Evolutionary conservation across 2,113 vertebrate species (phyloP).

Genomic region (Sinocyclocheilus anophthalmus): DNA sequence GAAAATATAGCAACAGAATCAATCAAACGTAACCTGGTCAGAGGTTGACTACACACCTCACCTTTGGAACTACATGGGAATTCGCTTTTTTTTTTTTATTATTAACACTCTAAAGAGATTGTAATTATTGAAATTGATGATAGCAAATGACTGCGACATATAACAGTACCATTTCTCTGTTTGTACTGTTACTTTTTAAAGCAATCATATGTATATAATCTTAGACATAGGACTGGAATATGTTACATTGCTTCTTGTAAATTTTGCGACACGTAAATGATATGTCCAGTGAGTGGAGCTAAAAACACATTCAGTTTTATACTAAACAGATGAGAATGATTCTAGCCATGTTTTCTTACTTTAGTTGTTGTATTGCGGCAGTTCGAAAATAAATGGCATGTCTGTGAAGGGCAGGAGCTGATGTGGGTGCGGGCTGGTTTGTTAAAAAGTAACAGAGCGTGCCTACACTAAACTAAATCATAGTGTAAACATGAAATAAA

Average conservation of each 20-base stretch:
- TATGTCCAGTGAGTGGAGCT: background rate
- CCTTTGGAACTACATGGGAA: background rate
- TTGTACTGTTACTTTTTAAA: background rate
- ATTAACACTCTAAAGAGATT: conserved; percentile 8
- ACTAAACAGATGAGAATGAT: background rate
- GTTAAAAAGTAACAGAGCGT: too few relatives aligned
- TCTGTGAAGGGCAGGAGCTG: too few relatives aligned
- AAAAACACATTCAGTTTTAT: background rate
- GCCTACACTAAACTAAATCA: too few relatives aligned
- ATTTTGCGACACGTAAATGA: background rate
- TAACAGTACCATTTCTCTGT: background rate
- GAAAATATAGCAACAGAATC: conserved; percentile 27
- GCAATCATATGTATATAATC: background rate
- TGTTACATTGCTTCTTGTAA: too few relatives aligned
- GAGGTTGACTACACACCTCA: conserved; percentile 29
- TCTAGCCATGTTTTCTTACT: too few relatives aligned
- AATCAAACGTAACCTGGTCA: conserved; percentile 42
- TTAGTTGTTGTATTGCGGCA: too few relatives aligned
- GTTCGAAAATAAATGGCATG: too few relatives aligned
- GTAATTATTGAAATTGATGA: conserved; percentile 8
- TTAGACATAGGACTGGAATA: background rate
- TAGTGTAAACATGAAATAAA: background rate
- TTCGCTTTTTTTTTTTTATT: background rate
- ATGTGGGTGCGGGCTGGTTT: too few relatives aligned
- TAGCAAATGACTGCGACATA: background rate